Evolutionary conservation across 2,113 vertebrate genomes (phyloP).

Genomic region (Neolamprologus falcicula): DNA sequence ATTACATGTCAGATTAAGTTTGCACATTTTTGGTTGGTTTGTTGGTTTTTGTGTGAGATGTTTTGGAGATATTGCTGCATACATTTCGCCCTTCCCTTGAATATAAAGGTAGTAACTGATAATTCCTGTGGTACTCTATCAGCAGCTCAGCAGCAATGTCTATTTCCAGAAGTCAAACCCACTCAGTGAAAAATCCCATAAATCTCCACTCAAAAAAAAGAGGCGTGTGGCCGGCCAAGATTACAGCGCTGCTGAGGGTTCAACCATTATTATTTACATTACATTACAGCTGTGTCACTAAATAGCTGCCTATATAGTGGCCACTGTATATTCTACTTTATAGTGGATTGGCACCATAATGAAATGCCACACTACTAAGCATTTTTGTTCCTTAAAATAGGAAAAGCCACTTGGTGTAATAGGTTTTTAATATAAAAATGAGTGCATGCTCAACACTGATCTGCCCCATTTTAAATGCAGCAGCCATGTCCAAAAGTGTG

Average conservation of each 20-base stretch:
- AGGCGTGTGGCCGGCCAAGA: neutral
- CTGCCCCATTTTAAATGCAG: neutral
- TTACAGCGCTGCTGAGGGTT: neutral
- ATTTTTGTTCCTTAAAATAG: neutral
- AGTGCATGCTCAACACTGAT: neutral
- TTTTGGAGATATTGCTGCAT: neutral
- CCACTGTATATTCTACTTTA: neutral
- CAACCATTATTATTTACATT: neutral
- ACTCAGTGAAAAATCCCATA: neutral
- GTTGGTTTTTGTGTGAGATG: neutral
- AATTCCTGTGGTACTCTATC: neutral
- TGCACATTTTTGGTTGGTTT: neutral
- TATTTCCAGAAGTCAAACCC: neutral
- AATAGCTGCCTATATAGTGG: neutral
- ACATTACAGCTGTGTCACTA: neutral
- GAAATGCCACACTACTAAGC: neutral
- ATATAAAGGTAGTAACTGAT: neutral
- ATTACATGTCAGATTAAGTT: neutral
- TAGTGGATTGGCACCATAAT: neutral
- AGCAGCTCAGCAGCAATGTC: neutral
- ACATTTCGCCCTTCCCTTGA: neutral
- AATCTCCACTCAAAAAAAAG: neutral
- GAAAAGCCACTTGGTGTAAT: neutral
- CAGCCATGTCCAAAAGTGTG: neutral
- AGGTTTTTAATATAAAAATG: neutral